Percentiles rank a stretch among this genome's conserved stretches.
Evolutionary conservation across 2,113 vertebrate species (phyloP).

Genomic region (Mionectes macconnelli): DNA sequence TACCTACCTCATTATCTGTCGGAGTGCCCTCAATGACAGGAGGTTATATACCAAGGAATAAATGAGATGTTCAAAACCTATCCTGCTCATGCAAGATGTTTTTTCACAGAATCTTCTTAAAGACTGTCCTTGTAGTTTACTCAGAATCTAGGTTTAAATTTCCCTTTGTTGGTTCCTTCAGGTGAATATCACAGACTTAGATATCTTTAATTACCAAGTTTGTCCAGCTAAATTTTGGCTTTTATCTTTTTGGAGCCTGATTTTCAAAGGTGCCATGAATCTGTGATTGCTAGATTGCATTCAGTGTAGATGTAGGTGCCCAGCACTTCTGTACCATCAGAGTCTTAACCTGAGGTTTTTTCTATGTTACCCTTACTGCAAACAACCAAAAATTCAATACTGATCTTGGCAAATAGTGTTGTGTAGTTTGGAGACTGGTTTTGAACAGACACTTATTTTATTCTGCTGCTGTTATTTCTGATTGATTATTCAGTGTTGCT

Average conservation of each 20-base stretch:
- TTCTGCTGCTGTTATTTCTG: neutral
- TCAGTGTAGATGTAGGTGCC: neutral
- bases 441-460: neutral
- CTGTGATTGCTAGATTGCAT: neutral
- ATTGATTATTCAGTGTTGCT: neutral
- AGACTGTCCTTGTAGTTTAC: neutral
- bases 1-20: conserved; percentile 65
- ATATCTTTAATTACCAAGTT: neutral
- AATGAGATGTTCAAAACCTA: neutral
- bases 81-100: neutral
- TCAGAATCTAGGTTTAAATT: conserved; percentile 11
- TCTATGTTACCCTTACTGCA: neutral
- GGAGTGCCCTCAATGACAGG: conserved; percentile 18
- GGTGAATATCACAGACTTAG: neutral
- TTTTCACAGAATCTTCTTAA: neutral
- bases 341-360: neutral
- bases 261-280: conserved; percentile 34
- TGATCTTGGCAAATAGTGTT: neutral
- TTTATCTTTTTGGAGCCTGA: conserved; percentile 21
- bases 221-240: neutral
- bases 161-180: conserved; percentile 27
- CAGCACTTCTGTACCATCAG: neutral
- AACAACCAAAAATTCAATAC: neutral
- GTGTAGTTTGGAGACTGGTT: neutral
- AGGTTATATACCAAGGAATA: conserved; percentile 23